Conservation (phyloP, 2,888 invertebrate species). For the Platycheirus rosarum region DNA sequence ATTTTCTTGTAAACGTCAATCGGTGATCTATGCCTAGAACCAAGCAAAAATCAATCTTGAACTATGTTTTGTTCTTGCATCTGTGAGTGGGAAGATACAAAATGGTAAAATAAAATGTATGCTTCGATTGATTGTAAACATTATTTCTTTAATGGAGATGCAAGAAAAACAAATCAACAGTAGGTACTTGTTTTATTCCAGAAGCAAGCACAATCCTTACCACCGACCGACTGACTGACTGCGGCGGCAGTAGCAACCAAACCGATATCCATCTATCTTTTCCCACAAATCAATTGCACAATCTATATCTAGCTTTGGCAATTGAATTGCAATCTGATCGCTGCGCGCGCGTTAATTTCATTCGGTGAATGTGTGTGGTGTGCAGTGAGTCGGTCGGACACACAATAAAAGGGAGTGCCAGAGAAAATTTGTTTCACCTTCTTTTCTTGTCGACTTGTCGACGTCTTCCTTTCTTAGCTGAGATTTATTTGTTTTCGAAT, state of each 20-base stretch:
- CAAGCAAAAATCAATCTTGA: conserved; percentile 38
- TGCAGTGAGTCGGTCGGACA: conserved; percentile 12
- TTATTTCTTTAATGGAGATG: conserved; percentile 9
- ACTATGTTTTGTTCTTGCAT: not conserved
- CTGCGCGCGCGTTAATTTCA: conserved; percentile 39
- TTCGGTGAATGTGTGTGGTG: conserved; percentile 12
- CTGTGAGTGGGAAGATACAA: conserved; percentile 52
- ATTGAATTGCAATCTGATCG: conserved; percentile 52
- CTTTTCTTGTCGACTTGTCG: conserved; percentile 30
- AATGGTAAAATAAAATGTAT: conserved; percentile 53
- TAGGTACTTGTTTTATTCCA: conserved; percentile 21
- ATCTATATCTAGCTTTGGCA: conserved; percentile 47
- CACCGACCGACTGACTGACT: too few relatives aligned
- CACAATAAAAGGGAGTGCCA: conserved; percentile 47
- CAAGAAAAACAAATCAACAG: conserved; percentile 4
- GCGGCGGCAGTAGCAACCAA: not conserved
- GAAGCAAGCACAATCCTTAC: conserved; percentile 51
- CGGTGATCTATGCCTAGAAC: conserved; percentile 65
- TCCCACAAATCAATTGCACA: conserved; percentile 68
- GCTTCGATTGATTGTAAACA: conserved; percentile 67
- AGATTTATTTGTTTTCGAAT: conserved; percentile 29
- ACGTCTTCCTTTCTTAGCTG: conserved; percentile 35
- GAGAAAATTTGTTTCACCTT: conserved; percentile 57
- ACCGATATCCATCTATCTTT: conserved; percentile 26
- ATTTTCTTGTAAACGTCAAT: conserved; percentile 62